Conservation (phyloP, 2,113 vertebrate species). For the Megaceryle torquata region DNA sequence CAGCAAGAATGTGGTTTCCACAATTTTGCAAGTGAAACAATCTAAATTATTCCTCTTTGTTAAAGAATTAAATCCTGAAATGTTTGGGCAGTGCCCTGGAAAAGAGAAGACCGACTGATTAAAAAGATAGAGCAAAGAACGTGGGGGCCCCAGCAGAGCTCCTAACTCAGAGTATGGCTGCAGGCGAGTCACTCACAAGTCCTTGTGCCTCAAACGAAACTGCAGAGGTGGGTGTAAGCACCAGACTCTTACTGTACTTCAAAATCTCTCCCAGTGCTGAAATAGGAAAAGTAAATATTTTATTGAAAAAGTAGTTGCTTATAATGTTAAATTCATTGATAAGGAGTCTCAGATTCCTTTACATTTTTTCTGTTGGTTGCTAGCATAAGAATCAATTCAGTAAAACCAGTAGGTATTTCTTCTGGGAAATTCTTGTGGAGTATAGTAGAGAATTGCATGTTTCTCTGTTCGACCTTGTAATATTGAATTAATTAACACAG, state of each 20-base stretch:
- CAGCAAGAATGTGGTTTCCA: not conserved
- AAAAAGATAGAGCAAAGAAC: not conserved
- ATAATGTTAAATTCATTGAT: slow-evolving; percentile 29
- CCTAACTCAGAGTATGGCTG: not conserved
- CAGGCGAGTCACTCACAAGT: not conserved
- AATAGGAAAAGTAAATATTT: slow-evolving; percentile 20
- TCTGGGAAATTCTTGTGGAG: not conserved
- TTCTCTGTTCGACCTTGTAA: not conserved
- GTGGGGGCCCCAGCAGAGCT: not conserved
- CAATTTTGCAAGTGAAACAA: not conserved
- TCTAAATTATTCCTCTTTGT: not conserved
- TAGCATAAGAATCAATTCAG: not conserved
- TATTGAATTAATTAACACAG: not conserved
- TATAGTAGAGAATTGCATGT: not conserved
- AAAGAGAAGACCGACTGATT: not conserved
- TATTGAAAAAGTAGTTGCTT: not conserved
- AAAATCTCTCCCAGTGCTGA: not conserved
- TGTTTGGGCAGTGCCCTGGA: not conserved
- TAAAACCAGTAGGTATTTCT: not conserved
- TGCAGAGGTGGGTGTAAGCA: not conserved
- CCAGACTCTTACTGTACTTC: not conserved
- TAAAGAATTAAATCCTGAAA: not conserved
- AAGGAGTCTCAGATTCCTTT: not conserved
- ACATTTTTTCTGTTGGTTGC: not conserved
- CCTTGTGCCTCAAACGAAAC: not conserved